Percentiles rank a stretch among this genome's conserved stretches.
phyloP scores from a whole-genome alignment of 2,113 vertebrate genomes.

The Ophthalmolycus amberensis region DNA sequence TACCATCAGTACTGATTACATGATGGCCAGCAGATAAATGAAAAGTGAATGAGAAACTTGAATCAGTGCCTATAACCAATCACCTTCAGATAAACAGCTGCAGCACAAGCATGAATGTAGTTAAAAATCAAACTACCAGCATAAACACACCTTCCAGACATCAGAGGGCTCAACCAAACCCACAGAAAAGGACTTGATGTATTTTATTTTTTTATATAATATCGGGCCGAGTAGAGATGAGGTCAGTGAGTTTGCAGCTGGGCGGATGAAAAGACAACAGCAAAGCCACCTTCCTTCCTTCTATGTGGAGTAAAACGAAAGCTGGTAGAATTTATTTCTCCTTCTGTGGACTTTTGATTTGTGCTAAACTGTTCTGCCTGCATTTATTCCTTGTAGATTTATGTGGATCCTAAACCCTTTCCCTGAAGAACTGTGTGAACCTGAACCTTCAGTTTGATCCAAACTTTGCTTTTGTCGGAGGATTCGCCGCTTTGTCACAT shows the following conservation, averaged over 20 bases:
- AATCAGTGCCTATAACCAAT: conserved; percentile 73
- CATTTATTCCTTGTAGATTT: conserved; percentile 62
- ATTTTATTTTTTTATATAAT: conserved; percentile 42
- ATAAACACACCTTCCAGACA: conserved; percentile 45
- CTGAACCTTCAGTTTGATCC: conserved; percentile 62
- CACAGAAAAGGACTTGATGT: conserved; percentile 35
- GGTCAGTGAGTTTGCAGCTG: conserved; percentile 22
- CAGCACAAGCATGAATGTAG: conserved; percentile 78
- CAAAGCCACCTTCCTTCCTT: conserved; percentile 88
- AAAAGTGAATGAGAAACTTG: conserved; percentile 26
- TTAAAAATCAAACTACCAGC: conserved; percentile 67
- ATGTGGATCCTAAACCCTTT: conserved; percentile 69
- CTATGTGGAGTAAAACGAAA: conserved; percentile 76
- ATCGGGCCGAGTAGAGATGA: conserved; percentile 24
- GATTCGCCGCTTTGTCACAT: conserved; percentile 83
- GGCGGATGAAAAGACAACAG: conserved; percentile 33
- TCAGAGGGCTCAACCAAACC: conserved; percentile 43
- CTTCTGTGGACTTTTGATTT: conserved; percentile 74
- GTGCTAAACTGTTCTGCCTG: conserved; percentile 49
- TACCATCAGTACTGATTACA: conserved; percentile 13
- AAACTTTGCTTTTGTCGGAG: conserved; percentile 71
- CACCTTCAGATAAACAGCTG: conserved; percentile 62
- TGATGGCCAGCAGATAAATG: conserved; percentile 12
- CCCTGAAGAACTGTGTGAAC: conserved; percentile 73
- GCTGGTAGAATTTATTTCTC: conserved; percentile 78